phyloP scores from a whole-genome alignment of 2,797 vertebrate species.

The Alcedo quadribrachys region DNA sequence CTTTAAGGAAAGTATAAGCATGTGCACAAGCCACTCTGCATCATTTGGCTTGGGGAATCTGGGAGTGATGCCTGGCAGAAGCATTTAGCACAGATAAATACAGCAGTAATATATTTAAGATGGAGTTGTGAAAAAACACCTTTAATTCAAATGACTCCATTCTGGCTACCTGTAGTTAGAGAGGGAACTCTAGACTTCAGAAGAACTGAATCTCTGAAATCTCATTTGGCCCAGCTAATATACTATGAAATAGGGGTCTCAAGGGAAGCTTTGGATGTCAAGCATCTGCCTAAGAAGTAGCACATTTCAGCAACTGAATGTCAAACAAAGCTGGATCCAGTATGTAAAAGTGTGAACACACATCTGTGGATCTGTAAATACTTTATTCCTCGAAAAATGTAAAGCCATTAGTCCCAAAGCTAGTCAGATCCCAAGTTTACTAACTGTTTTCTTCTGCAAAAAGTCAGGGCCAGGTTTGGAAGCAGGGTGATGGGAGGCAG shows the following conservation, averaged over 20 bases:
- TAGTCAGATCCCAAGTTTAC: background rate
- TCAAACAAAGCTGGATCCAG: background rate
- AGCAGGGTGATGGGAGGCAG: background rate
- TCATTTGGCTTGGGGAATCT: background rate
- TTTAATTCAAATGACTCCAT: background rate
- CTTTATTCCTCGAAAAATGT: constrained; percentile 32
- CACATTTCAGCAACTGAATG: constrained; percentile 32
- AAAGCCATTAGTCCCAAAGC: background rate
- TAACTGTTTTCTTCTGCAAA: background rate
- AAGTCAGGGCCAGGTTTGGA: background rate
- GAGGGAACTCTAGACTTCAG: background rate
- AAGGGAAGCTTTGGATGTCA: constrained; percentile 9
- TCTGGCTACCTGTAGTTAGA: background rate
- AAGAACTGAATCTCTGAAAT: background rate
- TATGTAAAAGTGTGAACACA: constrained; percentile 32
- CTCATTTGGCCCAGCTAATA: background rate
- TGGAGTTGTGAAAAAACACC: background rate
- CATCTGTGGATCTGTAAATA: constrained; percentile 37
- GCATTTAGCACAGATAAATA: background rate
- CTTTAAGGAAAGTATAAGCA: background rate
- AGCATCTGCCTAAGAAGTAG: constrained; percentile 26
- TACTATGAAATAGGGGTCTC: background rate
- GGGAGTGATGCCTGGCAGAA: background rate
- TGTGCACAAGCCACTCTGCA: background rate
- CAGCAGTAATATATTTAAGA: background rate